These are phyloP conservation scores for Anastrepha obliqua DNA, from an alignment of 1,140 invertebrate genomes.

Conservation along the genomic window DNA sequence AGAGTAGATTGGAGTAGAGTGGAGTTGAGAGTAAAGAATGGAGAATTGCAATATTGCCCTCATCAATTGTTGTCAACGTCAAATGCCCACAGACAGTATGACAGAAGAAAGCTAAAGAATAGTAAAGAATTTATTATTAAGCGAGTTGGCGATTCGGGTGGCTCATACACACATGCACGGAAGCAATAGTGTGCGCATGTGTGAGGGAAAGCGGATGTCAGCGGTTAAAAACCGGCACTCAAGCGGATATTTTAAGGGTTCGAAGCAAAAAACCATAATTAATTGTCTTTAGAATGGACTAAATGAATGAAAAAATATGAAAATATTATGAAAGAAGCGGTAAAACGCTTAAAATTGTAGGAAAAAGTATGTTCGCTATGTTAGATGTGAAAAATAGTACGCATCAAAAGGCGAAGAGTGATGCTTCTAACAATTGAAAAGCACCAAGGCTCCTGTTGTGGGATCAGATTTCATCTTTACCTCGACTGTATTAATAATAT, in stretches of 20 bases:
- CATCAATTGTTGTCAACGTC: conserved; percentile 49
- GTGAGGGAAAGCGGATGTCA: background rate
- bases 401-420: too few relatives aligned
- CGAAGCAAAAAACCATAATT: background rate
- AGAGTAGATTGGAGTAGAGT: background rate
- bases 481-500: too few relatives aligned
- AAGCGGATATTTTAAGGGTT: background rate
- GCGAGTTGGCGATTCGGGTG: background rate
- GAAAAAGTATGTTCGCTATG: too few relatives aligned
- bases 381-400: too few relatives aligned
- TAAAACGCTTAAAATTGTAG: too few relatives aligned
- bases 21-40: background rate
- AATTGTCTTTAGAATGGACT: background rate
- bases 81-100: too few relatives aligned
- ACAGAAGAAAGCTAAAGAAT: background rate
- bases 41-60: conserved; percentile 22
- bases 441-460: too few relatives aligned
- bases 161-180: background rate
- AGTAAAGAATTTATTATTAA: background rate
- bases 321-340: too few relatives aligned
- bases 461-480: too few relatives aligned
- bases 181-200: background rate
- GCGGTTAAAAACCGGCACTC: background rate
- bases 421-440: too few relatives aligned
- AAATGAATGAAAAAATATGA: too few relatives aligned